Percentiles rank a stretch among this genome's conserved stretches.
Conservation (phyloP, 2,797 vertebrate species). For the Emys orbicularis region DNA sequence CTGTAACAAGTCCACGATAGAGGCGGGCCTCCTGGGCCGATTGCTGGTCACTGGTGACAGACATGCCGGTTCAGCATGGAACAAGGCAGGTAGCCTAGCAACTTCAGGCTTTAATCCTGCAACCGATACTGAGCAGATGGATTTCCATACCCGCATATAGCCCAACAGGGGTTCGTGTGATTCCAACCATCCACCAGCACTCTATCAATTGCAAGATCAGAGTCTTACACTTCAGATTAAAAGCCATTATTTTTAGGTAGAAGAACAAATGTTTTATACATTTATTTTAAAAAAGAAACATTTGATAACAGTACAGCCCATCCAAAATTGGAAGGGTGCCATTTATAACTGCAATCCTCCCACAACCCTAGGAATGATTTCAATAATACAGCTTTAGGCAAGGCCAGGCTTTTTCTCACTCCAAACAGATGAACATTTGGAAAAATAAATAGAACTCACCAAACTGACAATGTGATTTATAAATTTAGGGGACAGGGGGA, state of each 20-base stretch:
- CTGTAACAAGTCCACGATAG: background rate
- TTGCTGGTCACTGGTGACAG: background rate
- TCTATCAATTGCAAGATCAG: background rate
- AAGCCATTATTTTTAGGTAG: constrained; percentile 51
- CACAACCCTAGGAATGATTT: background rate
- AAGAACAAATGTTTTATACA: constrained; percentile 43
- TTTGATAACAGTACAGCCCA: constrained; percentile 18
- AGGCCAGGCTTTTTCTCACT: background rate
- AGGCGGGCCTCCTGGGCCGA: background rate
- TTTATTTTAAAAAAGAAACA: constrained; percentile 56
- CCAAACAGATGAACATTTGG: constrained; percentile 30
- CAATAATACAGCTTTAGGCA: background rate
- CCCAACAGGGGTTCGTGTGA: constrained; percentile 5
- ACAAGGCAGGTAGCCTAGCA: background rate
- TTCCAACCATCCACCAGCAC: background rate
- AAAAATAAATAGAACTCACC: constrained; percentile 56
- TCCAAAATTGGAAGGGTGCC: constrained; percentile 14
- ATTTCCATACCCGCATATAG: background rate
- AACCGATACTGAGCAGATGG: constrained; percentile 18
- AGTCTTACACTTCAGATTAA: constrained; percentile 32
- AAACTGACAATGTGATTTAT: constrained; percentile 69
- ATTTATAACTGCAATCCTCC: constrained; percentile 22
- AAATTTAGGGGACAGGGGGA: constrained; percentile 59
- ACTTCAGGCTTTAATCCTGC: constrained; percentile 39
- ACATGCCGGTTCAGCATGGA: constrained; percentile 28